Evolutionary conservation across 2,888 invertebrate genomes (phyloP), one percentile per base, ranked within the genome.

Genomic region (Andrena flavipes): DNA sequence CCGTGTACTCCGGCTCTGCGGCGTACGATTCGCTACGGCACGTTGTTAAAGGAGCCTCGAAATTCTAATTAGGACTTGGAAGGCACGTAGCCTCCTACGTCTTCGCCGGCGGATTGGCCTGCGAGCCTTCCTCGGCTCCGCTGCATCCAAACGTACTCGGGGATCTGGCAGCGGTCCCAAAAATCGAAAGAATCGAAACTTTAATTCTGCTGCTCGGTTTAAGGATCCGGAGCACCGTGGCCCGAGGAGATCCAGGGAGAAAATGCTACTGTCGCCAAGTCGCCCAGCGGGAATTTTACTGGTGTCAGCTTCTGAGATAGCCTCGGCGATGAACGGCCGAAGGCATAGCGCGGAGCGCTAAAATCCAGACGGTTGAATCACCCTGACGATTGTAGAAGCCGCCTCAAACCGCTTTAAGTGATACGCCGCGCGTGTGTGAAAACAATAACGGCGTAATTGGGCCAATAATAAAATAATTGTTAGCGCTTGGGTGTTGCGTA

Each of bases 381-480:
- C 84, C 82, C 82, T 75, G 78, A 63, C 64, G 77, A 76, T 73
- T 54, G 76, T 54, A 71, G 75, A 77, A 83, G 76, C 80, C 79
- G 84, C 76, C 77, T 69, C 74, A 48, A 89, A 88, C 89, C 86
- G 89, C 88, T 90, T 90, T 83, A 88, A 90, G 79, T 82, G 86
- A 82, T 84, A 76, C 79, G 87, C 68, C 30, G 77, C 85, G 77
- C 80, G 84, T 81, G 84, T 86, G 88, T 85, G 84, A 89, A 90
- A 90, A 91, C 90, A 90, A 87, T 90, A 89, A 88, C 88, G 85
- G 71, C 85, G 88, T 91, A 91, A 91, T 91, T 91, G 90, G 88
- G 80, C 89, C 89, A 91, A 91, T 91, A 90, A 91, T 90, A 91
- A 91, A 90, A 91, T 90, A 90, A 91, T 91, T 90, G 88, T 88